Base-by-base conservation (phyloP, 53 echinoderm and acorn worm genomes). In the Arbacia lixula region DNA sequence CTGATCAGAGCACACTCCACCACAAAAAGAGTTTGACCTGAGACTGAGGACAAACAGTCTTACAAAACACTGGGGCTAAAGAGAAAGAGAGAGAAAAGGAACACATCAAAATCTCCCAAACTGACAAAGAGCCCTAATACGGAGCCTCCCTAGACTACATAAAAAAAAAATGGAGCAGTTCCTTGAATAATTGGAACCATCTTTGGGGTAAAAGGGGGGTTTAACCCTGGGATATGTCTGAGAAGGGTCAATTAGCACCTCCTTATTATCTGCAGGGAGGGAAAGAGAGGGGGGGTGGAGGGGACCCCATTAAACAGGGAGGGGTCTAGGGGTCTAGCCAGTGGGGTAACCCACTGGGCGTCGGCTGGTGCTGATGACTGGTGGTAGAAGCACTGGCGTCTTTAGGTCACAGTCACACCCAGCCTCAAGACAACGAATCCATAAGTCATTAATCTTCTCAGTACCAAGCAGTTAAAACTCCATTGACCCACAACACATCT, bases 181-280 rank as follows among this genome's bases (percentile, higher is more conserved):
- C 32, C 27, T 17, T 4, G 10, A 49, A 28, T 79, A 79, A 61
- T 61, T 79, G 61, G 61, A 79, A 79, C 79, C 79, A 79, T 79
- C 79, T 79, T 79, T 27, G 72, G 8, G 46, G 46, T 14, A 46
- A 46, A 46, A 14, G 46, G 46, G 46, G 57, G 17, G 25, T 72
- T 17, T n/a, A 72, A 43, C 72, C 50, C 72, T 31, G 72, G 49
- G 56, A 52, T 35, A 54, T 32, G 56, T 76, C 56, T 34, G 22
- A 55, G 76, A 76, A 34, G 42, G 61, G 79, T 79, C 79, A 79
- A 79, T 79, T 79, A 79, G 79, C 79, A 79, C 79, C 79, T 79
- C 42, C 79, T 79, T 61, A 79, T 79, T 79, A 79, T 79, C 79
- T 79, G 25, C 79, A 75, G 75, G 75, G 75, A 75, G 53, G 75